A percentile compares a stretch with the other conserved stretches of the same genome.
Conservation (phyloP, 1,140 invertebrate genomes). For the Leucophenga varia region DNA sequence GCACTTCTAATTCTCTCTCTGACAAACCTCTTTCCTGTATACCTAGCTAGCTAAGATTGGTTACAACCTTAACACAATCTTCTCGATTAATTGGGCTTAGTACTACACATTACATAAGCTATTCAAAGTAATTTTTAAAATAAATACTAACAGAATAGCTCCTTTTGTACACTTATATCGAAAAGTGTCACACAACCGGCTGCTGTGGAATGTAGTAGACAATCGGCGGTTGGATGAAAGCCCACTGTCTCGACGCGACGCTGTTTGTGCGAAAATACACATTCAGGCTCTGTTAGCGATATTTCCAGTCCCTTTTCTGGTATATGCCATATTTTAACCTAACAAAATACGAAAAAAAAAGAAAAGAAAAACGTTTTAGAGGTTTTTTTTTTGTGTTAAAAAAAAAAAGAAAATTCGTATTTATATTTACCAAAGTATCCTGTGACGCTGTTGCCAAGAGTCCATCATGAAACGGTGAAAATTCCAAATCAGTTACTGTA, state of each 20-base stretch:
- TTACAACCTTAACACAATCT: background rate
- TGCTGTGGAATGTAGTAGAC: slow-evolving; percentile 77
- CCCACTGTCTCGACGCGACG: slow-evolving; percentile 80
- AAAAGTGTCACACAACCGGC: slow-evolving; percentile 81
- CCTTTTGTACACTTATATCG: slow-evolving; percentile 81
- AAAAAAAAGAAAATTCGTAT: background rate
- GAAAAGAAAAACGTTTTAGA: background rate
- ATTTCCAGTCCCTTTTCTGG: slow-evolving; percentile 76
- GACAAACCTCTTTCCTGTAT: too few species aligned
- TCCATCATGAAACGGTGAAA: slow-evolving; percentile 92
- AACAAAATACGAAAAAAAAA: background rate
- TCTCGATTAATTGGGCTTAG: too few species aligned
- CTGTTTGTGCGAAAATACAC: slow-evolving; percentile 77
- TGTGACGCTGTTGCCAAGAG: slow-evolving; percentile 86
- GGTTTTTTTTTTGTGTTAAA: slow-evolving; percentile 57
- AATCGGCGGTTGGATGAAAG: slow-evolving; percentile 86
- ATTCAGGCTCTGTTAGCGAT: slow-evolving; percentile 77
- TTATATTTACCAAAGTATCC: slow-evolving; percentile 70
- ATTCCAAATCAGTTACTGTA: slow-evolving; percentile 92
- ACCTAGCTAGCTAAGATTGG: background rate
- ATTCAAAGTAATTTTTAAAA: background rate
- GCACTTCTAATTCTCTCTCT: too few species aligned
- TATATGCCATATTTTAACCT: slow-evolving; percentile 83
- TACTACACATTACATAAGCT: background rate
- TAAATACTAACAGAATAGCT: slow-evolving; percentile 69